Conservation (phyloP, 2,888 invertebrate genomes). For the Apocheima hispidaria region DNA sequence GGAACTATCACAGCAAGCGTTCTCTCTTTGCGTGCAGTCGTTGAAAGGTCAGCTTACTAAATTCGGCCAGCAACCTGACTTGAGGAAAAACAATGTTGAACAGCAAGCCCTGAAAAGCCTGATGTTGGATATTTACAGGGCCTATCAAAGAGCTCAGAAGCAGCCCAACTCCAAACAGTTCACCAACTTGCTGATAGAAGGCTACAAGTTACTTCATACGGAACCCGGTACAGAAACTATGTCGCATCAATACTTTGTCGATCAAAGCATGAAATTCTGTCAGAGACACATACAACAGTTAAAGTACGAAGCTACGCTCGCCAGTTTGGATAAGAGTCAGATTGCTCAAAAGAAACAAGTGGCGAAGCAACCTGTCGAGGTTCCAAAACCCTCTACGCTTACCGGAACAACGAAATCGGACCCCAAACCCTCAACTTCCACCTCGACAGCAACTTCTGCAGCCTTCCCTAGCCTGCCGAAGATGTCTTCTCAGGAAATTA, state of each 20-base stretch:
- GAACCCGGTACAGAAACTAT: conserved; percentile 87
- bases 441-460: conserved; percentile 47
- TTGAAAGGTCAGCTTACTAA: conserved; percentile 88
- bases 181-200: conserved; percentile 88
- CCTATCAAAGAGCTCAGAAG: conserved; percentile 89
- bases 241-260: conserved; percentile 82
- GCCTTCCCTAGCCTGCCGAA: conserved; percentile 60
- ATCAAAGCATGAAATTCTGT: conserved; percentile 90
- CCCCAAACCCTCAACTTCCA: conserved; percentile 47
- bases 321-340: conserved; percentile 70
- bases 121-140: conserved; percentile 87
- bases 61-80: conserved; percentile 78
- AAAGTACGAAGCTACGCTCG: conserved; percentile 83
- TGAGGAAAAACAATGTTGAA: conserved; percentile 78
- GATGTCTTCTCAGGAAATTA: conserved; percentile 71
- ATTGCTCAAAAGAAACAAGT: conserved; percentile 72
- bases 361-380: conserved; percentile 58
- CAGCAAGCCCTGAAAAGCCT: conserved; percentile 81
- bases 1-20: conserved; percentile 92
- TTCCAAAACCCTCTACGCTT: conserved; percentile 48
- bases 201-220: conserved; percentile 88
- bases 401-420: conserved; percentile 56
- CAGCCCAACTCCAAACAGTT: conserved; percentile 87
- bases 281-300: conserved; percentile 87
- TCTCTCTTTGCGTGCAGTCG: conserved; percentile 90